Evolutionary conservation across 1,140 invertebrate genomes (phyloP), one percentile per base, ranked within the genome.

Genomic region (Ephestia elutella): DNA sequence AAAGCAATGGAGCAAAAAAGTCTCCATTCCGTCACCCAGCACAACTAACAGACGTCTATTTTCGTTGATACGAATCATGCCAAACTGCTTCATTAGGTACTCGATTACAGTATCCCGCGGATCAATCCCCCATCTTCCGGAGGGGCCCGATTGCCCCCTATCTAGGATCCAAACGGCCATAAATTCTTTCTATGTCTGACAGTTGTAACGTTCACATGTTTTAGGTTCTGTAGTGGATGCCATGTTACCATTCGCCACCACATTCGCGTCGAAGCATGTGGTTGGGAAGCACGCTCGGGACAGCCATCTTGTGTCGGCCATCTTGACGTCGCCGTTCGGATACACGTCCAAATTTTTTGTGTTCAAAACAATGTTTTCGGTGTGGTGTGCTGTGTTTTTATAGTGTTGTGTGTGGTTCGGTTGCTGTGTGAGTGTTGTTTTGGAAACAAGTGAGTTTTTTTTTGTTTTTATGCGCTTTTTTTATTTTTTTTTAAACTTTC

Each of bases 211-310:
- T 57, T 72, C 57, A 65, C 80, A 80, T 80, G 74, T 80, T 73
- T 69, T 60, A 68, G 62, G 73, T 73, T 63, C 66, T 71, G 60
- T 77, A 71, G 59, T 63, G 53, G 63, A 44, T 71, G 69, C 65
- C 50, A 77, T 79, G 75, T 51, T 57, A 32, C 51, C 49, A 56
- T 60, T 3, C 28, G 49, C 21, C 48, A 66, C 55, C 68, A 70
- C 75, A 82, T 77, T 82, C 78, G 70, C 30, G 65, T 54, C 49
- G 65, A 78, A 79, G 82, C 80, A 85, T 85, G 80, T 67, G 82
- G 75, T 64, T 57, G 64, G 69, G 61, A 49, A 74, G 60, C 75
- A 87, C 84, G 79, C 73, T 55, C 49, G 63, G 70, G 70, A 65
- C 70, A 69, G 67, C 56, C 44, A 35, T 56, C 62, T 62, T 44